Conservation (phyloP, 2,113 vertebrate species). For the Clupea harengus region DNA sequence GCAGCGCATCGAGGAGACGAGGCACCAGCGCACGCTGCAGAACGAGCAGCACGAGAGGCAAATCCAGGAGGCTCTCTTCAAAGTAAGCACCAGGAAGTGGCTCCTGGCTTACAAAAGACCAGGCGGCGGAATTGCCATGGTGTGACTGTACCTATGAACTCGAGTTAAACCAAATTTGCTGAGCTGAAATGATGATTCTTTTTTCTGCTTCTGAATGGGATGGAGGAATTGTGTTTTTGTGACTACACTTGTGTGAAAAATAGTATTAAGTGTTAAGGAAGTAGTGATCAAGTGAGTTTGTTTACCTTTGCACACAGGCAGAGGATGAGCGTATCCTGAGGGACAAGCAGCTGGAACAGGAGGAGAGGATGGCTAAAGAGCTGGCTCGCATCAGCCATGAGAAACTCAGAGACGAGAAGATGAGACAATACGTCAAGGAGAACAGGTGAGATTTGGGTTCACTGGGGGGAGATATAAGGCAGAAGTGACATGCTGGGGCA, state of each 20-base stretch:
- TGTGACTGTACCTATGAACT: background rate
- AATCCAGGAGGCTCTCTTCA: slow-evolving; percentile 70
- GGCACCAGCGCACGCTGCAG: slow-evolving; percentile 64
- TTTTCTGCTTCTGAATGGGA: no score
- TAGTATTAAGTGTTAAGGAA: no score
- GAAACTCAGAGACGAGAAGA: slow-evolving; percentile 79
- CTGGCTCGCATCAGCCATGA: slow-evolving; percentile 74
- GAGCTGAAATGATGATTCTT: background rate
- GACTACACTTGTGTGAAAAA: background rate
- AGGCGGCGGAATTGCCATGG: no score
- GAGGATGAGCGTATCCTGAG: slow-evolving; percentile 68
- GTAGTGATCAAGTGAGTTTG: background rate
- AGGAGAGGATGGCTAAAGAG: slow-evolving; percentile 80
- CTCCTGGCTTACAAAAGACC: no score
- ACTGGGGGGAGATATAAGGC: no score
- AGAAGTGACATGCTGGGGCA: background rate
- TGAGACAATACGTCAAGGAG: slow-evolving; percentile 83
- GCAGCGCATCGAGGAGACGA: slow-evolving; percentile 63
- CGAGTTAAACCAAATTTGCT: no score
- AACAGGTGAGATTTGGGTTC: slow-evolving; percentile 76
- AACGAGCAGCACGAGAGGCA: slow-evolving; percentile 71
- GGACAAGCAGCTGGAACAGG: slow-evolving; percentile 72
- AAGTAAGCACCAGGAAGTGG: slow-evolving; percentile 21
- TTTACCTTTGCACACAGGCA: slow-evolving; percentile 62
- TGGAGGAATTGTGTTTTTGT: background rate